Base-by-base conservation (phyloP, 23 tunicate species). In the Oikopleura vanhoeffeni region DNA sequence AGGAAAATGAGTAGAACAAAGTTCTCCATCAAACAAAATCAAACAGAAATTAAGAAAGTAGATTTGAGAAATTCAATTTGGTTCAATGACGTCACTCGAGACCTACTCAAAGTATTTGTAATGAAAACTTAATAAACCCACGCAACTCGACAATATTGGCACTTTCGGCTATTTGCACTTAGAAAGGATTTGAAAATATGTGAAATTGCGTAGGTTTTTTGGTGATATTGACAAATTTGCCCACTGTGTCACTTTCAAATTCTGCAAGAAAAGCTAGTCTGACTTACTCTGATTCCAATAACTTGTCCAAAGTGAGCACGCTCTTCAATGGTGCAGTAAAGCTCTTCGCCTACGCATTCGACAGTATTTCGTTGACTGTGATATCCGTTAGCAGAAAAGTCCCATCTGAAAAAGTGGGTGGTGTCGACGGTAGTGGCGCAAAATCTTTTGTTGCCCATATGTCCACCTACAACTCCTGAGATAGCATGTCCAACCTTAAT, bases 351-450 rank as follows among this genome's bases (percentile, higher is more conserved):
- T 2, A 71, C 38, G 38, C 79, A 71, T 30, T 71, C 79, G 38
- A 71, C 79, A 18, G 27, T 33, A 38, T 71, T 71, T 33, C 2
- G 32, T 2, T 71, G 79, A 30, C 36, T 38, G 79, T 18, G 32
- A 38, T 71, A 71, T 18, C 79, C 79, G 79, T 71, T 13, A 33
- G 2, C 32, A 2, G 79, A 24, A 71, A 32, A 33, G 38, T 71
- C 79, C 79, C 79, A 71, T 71, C 79, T 33, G 79, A 18, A 71
- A 71, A 71, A 18, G 32, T 71, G 79, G 79, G 32, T 38, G 38
- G 79, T 71, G 35, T 71, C 79, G 36, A 13, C 2, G 79, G 79
- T 71, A 2, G 79, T 18, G 79, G 27, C 36, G 79, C 79, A 71
- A 30, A 24, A 71, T 24, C 79, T 33, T 18, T 38, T 4, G 35